Conservation (phyloP, 2,888 invertebrate genomes). For the Nymphalis c-album region DNA sequence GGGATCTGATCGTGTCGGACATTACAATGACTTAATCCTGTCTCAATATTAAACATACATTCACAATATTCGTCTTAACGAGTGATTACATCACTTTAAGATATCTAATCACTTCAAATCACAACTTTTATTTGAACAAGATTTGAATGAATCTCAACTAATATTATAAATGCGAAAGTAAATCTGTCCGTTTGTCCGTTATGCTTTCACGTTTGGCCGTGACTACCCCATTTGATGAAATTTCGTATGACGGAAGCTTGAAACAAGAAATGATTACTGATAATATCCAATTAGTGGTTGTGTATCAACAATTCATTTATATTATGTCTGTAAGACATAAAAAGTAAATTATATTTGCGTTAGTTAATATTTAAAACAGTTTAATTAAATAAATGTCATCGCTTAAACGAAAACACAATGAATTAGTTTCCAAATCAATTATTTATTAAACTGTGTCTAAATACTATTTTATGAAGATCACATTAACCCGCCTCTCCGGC, state of each 20-base stretch:
- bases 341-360: not conserved
- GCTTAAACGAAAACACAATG: not conserved
- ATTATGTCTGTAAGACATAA: not conserved
- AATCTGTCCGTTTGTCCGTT: too few species aligned
- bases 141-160: too few species aligned
- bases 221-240: too few species aligned
- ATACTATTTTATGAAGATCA: not conserved
- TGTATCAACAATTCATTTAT: not conserved
- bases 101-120: too few species aligned
- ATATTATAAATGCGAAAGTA: too few species aligned
- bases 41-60: not conserved
- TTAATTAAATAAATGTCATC: slow-evolving; percentile 5
- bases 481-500: slow-evolving; percentile 1
- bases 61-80: not conserved
- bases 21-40: slow-evolving; percentile 6
- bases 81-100: too few species aligned
- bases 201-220: too few species aligned
- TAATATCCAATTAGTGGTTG: too few species aligned
- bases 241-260: too few species aligned
- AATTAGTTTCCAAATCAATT: slow-evolving; percentile 2
- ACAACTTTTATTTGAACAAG: too few species aligned
- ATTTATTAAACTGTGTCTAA: not conserved
- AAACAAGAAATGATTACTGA: too few species aligned
- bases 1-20: not conserved
- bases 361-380: not conserved